A percentile compares a stretch with the other conserved stretches of the same genome.
Conservation (phyloP, 2,888 invertebrate species). For the Chrysolina haemoptera region DNA sequence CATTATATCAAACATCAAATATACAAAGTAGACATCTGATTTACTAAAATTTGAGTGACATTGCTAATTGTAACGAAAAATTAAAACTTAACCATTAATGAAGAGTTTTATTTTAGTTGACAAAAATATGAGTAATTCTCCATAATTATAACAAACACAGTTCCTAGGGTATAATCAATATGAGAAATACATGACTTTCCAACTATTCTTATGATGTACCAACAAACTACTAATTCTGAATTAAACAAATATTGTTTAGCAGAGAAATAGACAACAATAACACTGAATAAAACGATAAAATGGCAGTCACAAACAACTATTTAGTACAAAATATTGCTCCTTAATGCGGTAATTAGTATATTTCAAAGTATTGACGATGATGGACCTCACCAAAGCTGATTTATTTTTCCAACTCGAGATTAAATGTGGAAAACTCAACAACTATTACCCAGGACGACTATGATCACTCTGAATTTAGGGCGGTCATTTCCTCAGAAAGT, state of each 20-base stretch:
- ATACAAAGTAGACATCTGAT: too few species aligned
- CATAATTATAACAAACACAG: too few species aligned
- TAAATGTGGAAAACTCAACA: too few species aligned
- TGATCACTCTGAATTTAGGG: too few species aligned
- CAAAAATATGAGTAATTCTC: too few species aligned
- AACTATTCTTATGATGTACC: background rate
- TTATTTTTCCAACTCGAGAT: background rate
- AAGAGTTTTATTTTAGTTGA: too few species aligned
- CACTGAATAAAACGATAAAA: background rate
- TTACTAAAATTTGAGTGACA: too few species aligned
- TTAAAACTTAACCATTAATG: too few species aligned
- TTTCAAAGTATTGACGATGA: background rate
- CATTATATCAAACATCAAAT: too few species aligned
- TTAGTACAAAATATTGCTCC: background rate
- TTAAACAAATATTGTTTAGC: background rate
- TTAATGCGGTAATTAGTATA: background rate
- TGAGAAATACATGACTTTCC: background rate
- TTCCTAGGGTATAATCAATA: too few species aligned
- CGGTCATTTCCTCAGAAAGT: background rate
- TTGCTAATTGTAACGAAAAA: too few species aligned
- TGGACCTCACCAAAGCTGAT: background rate
- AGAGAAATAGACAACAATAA: background rate
- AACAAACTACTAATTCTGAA: background rate
- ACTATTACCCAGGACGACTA: too few species aligned
- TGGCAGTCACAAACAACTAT: constrained; percentile 4